Conservation (phyloP, 2,797 vertebrate species). For the Pelochelys cantorii region DNA sequence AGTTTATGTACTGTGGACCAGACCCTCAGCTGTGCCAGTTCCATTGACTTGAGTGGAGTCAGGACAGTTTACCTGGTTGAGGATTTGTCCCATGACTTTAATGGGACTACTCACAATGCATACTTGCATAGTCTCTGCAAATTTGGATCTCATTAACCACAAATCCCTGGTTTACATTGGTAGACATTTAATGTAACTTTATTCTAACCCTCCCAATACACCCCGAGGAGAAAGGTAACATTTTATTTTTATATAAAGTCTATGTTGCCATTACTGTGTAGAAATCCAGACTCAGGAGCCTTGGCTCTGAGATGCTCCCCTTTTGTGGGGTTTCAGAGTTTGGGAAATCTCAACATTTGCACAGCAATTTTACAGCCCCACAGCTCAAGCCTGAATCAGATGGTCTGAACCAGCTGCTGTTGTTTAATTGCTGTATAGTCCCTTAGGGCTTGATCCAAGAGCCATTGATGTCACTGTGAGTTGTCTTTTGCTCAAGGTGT, state of each 20-base stretch:
- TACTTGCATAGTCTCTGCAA: neutral
- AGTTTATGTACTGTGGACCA: constrained; percentile 21
- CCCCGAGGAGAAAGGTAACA: neutral
- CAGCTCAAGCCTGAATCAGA: neutral
- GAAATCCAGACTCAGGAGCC: neutral
- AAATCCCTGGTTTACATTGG: neutral
- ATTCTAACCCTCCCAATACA: neutral
- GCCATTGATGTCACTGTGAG: neutral
- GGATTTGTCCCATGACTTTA: neutral
- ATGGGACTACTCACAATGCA: neutral
- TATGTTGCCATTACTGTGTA: neutral
- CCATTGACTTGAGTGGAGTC: neutral
- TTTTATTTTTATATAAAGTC: neutral
- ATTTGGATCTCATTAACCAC: neutral
- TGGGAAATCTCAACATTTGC: neutral
- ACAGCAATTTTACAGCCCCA: neutral
- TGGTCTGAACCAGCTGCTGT: neutral
- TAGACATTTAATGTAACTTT: neutral
- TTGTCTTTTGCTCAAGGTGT: neutral
- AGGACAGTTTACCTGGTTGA: neutral
- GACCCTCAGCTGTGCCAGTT: neutral
- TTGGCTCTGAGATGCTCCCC: neutral
- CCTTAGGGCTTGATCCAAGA: neutral
- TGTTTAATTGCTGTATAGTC: neutral
- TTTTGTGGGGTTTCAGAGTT: neutral